Conservation (phyloP, 2,888 invertebrate species). For the Volucella bombylans region DNA sequence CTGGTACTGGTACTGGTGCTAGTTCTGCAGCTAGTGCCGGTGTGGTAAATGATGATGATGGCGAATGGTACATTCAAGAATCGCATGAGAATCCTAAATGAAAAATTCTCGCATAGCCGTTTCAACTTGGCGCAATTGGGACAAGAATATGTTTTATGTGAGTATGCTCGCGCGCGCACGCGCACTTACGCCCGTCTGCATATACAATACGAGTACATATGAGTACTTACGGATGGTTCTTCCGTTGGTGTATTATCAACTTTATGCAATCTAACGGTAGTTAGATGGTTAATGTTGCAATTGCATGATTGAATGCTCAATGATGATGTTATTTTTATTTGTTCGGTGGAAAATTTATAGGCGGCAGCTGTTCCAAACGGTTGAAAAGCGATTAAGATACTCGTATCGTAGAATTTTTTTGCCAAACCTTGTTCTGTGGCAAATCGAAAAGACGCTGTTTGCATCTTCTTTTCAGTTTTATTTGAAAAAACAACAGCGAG, state of each 20-base stretch:
- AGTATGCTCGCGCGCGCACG: slow-evolving; percentile 25
- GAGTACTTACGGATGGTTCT: slow-evolving; percentile 8
- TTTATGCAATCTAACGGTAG: slow-evolving; percentile 73
- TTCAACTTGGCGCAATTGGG: slow-evolving; percentile 55
- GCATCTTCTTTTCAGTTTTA: no score
- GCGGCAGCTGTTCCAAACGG: slow-evolving; percentile 20
- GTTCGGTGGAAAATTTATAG: slow-evolving; percentile 53
- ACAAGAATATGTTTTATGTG: slow-evolving; percentile 56
- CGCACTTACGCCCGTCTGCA: neutral
- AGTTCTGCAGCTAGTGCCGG: neutral
- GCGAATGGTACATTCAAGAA: slow-evolving; percentile 30
- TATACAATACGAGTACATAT: no score
- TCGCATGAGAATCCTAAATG: slow-evolving; percentile 55
- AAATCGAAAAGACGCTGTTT: no score
- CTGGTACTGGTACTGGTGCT: no score
- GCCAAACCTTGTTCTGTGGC: neutral
- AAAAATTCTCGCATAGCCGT: slow-evolving; percentile 41
- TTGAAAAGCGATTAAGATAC: slow-evolving; percentile 8
- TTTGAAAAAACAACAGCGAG: no score
- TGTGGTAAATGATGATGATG: slow-evolving; percentile 37
- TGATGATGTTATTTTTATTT: slow-evolving; percentile 65
- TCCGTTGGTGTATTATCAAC: slow-evolving; percentile 50
- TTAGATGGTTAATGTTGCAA: slow-evolving; percentile 71
- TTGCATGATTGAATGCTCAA: slow-evolving; percentile 74
- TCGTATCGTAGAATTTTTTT: neutral